These are phyloP conservation scores for Scolopax bukidnonensis DNA, from an alignment of 2,797 vertebrate genomes.

Conservation along the genomic window DNA sequence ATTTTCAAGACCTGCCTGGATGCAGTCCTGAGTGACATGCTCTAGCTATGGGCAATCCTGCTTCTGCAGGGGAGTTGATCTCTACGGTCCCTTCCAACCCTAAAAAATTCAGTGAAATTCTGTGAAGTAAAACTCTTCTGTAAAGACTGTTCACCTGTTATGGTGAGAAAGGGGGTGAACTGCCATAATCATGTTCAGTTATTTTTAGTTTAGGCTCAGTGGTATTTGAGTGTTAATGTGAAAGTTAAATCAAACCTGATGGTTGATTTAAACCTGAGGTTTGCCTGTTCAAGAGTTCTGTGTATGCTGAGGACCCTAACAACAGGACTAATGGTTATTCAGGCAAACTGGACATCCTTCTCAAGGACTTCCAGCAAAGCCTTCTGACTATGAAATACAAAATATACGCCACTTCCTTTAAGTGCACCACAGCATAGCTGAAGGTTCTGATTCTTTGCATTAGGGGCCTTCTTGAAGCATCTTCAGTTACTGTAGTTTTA, in stretches of 20 bases:
- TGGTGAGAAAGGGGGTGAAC: background rate
- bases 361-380: background rate
- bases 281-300: background rate
- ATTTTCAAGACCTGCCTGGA: no score
- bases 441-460: background rate
- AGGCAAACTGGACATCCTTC: background rate
- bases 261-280: background rate
- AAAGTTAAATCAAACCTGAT: background rate
- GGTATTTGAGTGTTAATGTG: background rate
- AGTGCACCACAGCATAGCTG: background rate
- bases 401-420: rapidly evolving
- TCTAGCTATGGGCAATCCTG: no score
- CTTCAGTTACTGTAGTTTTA: background rate
- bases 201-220: background rate
- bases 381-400: background rate
- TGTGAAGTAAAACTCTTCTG: background rate
- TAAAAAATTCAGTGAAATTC: no score
- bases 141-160: background rate
- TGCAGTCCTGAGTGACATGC: no score
- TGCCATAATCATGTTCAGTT: background rate
- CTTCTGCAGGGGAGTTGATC: no score
- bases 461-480: background rate
- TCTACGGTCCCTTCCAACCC: no score
- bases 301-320: background rate
- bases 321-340: background rate